phyloP scores from a whole-genome alignment of 2,797 vertebrate genomes.

The Rhabdomys pumilio region DNA sequence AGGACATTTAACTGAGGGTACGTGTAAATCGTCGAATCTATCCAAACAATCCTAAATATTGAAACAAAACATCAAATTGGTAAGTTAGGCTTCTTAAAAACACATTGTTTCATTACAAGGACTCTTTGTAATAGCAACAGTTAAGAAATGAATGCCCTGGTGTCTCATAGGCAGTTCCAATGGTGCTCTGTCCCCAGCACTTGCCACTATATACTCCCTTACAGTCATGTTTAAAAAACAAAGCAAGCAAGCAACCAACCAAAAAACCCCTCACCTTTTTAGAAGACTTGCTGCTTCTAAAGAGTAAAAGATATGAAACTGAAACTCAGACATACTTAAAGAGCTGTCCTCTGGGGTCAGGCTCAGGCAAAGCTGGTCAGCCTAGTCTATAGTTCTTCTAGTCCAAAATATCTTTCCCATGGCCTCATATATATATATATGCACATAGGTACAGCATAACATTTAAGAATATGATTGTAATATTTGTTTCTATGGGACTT shows the following conservation, averaged over 20 bases:
- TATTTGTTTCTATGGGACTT: constrained; percentile 26
- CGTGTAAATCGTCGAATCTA: constrained; percentile 78
- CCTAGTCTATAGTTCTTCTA: constrained; percentile 18
- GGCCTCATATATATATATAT: background rate
- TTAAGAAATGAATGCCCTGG: constrained; percentile 10
- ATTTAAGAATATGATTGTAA: constrained; percentile 42
- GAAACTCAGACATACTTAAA: constrained; percentile 12
- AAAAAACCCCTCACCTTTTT: constrained; percentile 5
- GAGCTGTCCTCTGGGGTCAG: background rate
- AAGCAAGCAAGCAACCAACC: background rate
- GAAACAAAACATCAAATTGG: constrained; percentile 77
- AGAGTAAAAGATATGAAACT: background rate
- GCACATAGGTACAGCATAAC: background rate
- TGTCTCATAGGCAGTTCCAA: constrained; percentile 34
- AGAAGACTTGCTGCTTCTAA: constrained; percentile 60
- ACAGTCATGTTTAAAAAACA: background rate
- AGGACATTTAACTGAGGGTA: constrained; percentile 77
- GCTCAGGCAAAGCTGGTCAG: background rate
- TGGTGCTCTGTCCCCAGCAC: background rate
- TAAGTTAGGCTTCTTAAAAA: constrained; percentile 71
- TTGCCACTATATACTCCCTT: background rate
- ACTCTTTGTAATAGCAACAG: constrained; percentile 26
- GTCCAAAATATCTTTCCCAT: background rate
- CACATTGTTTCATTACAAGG: constrained; percentile 61
- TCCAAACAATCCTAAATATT: constrained; percentile 83